Evolutionary conservation across 1,140 invertebrate genomes (phyloP), one percentile per base, ranked within the genome.

Genomic region (Papilio polytes): DNA sequence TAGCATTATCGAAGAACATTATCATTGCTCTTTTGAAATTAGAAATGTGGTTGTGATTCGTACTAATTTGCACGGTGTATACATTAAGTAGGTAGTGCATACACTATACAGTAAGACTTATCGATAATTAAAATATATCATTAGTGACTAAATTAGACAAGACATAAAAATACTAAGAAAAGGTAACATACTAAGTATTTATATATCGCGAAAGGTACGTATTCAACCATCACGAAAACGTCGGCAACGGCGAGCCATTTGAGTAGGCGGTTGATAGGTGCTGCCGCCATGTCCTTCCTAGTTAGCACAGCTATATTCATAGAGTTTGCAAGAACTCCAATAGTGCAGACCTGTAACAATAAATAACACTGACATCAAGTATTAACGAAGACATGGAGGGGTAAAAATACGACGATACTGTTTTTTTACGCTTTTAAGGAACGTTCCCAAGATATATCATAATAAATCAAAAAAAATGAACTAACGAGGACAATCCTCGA

Each of bases 301-400:
- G 98, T 99, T 41, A 99, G 94, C 0, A 99, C 98, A 2, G 98
- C 96, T 70, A 99, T 97, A 90, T 99, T 99, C 81, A 99, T 95
- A 13, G 98, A 95, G 90, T 99, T 99, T 41, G 98, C 97, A 74
- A 94, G 77, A 36, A 92, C 90, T 15, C 92, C 92, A 76, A 94
- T 90, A 63, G 90, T 90, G 77, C 92, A 94, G 6, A 94, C 90
- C 92, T 94, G 86, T 8, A 88, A 87, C 41, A 84, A 78, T 80
- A n/a, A 56, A n/a, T 41, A n/a, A 66, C 3, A 66, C 13, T 36
- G 15, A 66, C 22, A 7, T 15, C 10, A 31, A 31, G 4, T 26
- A 31, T 1, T 13, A n/a, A 20, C 53, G 0, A 20, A n/a, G 18
- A n/a, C 20, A 56, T 18, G 6, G n/a, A 56, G 4, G n/a, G 18